These are phyloP conservation scores for Microcebus jonahi DNA, from an alignment of 2,113 vertebrate genomes.

Conservation along the genomic window DNA sequence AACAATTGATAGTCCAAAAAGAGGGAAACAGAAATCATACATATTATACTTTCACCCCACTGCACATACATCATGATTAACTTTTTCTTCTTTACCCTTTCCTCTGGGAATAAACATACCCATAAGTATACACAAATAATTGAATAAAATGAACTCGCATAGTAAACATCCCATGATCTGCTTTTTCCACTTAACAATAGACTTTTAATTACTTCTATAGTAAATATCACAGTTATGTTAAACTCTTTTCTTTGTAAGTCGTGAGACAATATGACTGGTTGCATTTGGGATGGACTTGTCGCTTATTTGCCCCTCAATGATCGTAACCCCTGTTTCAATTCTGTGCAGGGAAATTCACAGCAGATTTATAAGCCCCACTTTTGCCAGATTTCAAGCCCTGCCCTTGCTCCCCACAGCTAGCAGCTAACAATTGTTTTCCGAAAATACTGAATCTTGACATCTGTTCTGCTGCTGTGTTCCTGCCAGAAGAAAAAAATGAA, in stretches of 20 bases:
- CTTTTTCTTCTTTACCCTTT: background rate
- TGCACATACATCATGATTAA: background rate
- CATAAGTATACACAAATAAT: background rate
- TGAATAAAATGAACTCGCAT: background rate
- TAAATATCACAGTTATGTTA: background rate
- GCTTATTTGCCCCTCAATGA: background rate
- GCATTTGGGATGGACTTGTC: background rate
- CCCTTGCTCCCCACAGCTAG: background rate
- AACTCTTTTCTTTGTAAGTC: background rate
- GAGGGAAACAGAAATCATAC: background rate
- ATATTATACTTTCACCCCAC: background rate
- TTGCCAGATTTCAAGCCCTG: slow-evolving; percentile 25
- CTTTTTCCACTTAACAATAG: background rate
- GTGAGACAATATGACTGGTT: background rate
- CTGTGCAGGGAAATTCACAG: background rate
- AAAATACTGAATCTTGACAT: slow-evolving; percentile 62
- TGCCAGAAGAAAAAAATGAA: slow-evolving; percentile 49
- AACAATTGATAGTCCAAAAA: background rate
- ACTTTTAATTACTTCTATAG: background rate
- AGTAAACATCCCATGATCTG: background rate
- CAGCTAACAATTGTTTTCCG: slow-evolving; percentile 37
- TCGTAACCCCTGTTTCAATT: background rate
- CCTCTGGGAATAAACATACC: background rate
- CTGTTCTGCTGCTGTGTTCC: slow-evolving; percentile 31
- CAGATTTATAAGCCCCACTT: background rate